Base-by-base conservation (phyloP, 2,888 invertebrate genomes). In the Yponomeuta plumbellus region DNA sequence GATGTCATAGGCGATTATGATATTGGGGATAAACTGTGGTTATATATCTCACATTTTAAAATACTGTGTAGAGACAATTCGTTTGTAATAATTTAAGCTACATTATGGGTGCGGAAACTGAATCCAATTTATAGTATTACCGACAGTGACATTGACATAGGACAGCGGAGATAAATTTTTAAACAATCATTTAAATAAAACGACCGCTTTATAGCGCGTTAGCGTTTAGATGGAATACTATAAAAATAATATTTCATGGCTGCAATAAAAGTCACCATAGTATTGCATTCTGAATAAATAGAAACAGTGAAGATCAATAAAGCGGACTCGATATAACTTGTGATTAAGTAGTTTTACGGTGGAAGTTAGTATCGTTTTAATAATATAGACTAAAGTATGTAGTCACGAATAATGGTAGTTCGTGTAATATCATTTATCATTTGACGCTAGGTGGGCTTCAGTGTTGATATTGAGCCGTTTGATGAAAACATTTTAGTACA, bases 1-100 rank as follows among this genome's bases (percentile, higher is more conserved):
- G 73, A 74, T 74, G 72, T 70, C 68, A 69, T 67, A 67, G 68
- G 69, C 75, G 76, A 81, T 80, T 78, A 79, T 76, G 75, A 76
- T 76, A 79, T 79, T 76, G 75, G 23, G 64, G 66, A 61, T 63
- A 39, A 52, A 69, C 13, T 34, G 17, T n/a, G 34, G 61, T 6
- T 4, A 34, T 34, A 61, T 26, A 6, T 34, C 34, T 26, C n/a
- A 34, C 62, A 61, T 6, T 61, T 26, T n/a, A 39, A 61, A 61
- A 61, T 39, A 34, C 61, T 13, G 1, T 44, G 13, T 13, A 34
- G 6, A 61, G 21, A 8, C 13, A 61, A 34, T 13, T 6, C 5
- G 20, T 17, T 39, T 11, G n/a, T 39, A 34, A 34, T 62, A 62
- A 39, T 62, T 62, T 40, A 39, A 39, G n/a, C 62, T 20, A 61